Percentiles rank a stretch among this genome's conserved stretches.
phyloP scores from a whole-genome alignment of 2,888 invertebrate species.

The Podabrus alpinus region DNA sequence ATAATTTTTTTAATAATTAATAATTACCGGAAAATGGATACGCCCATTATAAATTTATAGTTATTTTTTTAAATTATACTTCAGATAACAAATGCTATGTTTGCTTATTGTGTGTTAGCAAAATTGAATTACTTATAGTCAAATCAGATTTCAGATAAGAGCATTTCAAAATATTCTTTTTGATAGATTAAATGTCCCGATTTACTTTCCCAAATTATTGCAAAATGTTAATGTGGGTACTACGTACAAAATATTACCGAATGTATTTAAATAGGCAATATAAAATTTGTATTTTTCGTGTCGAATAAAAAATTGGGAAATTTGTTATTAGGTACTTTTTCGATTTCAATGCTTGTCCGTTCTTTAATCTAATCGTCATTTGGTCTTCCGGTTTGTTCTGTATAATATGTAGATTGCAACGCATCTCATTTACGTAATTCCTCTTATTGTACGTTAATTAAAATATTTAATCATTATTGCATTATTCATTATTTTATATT shows the following conservation, averaged over 20 bases:
- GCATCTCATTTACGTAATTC: background rate
- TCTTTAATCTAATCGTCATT: background rate
- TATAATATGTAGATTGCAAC: too few species aligned
- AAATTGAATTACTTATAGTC: background rate
- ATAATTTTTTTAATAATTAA: background rate
- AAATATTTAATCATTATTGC: background rate
- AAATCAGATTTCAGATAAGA: background rate
- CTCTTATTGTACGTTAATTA: background rate
- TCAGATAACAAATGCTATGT: background rate
- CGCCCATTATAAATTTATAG: background rate
- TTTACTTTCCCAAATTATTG: background rate
- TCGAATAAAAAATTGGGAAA: background rate
- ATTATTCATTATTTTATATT: background rate
- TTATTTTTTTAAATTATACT: background rate
- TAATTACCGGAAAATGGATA: constrained; percentile 1
- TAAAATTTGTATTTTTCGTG: too few species aligned
- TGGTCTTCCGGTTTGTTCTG: background rate
- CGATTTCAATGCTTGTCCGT: background rate
- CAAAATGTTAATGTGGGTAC: too few species aligned
- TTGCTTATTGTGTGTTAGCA: background rate
- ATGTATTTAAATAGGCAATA: too few species aligned
- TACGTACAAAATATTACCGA: too few species aligned
- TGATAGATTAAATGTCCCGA: background rate
- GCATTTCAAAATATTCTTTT: background rate
- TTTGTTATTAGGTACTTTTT: background rate